Percentiles rank a stretch among this genome's conserved stretches.
Conservation (phyloP, 1,140 invertebrate species). For the Lepidurus packardi region DNA sequence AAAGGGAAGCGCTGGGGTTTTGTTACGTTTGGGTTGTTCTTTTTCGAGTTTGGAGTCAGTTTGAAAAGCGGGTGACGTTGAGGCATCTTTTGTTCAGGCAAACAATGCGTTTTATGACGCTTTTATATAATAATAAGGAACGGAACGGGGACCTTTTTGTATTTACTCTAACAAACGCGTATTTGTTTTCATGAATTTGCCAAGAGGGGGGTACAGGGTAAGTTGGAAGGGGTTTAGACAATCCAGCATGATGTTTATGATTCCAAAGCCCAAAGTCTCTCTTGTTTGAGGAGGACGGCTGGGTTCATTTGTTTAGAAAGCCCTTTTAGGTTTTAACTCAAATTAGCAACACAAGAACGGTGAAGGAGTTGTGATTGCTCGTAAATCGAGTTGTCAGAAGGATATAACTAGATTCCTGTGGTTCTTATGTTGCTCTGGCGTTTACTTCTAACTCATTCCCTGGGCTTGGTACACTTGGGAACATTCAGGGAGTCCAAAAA, state of each 20-base stretch:
- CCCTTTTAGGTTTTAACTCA: no score
- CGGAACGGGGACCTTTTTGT: no score
- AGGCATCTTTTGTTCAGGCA: background rate
- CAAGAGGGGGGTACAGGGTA: no score
- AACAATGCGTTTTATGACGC: conserved; percentile 16
- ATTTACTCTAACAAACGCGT: no score
- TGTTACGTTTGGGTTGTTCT: background rate
- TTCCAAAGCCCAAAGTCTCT: no score
- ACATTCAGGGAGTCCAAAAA: background rate
- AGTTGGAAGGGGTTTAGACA: no score
- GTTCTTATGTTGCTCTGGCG: background rate
- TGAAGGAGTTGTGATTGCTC: background rate
- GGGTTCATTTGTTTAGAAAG: no score
- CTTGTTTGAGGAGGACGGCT: no score
- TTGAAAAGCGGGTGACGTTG: background rate
- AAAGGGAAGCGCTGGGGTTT: no score
- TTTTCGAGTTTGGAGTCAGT: background rate
- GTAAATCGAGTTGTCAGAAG: background rate
- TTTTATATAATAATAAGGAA: background rate
- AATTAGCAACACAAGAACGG: background rate
- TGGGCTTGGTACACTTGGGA: background rate
- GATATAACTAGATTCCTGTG: background rate
- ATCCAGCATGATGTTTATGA: no score
- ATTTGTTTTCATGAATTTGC: no score
- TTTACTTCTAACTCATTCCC: background rate